Percentiles rank a stretch among this genome's conserved stretches.
phyloP scores from a whole-genome alignment of 2,113 vertebrate genomes.

The Crotalus horridus region DNA sequence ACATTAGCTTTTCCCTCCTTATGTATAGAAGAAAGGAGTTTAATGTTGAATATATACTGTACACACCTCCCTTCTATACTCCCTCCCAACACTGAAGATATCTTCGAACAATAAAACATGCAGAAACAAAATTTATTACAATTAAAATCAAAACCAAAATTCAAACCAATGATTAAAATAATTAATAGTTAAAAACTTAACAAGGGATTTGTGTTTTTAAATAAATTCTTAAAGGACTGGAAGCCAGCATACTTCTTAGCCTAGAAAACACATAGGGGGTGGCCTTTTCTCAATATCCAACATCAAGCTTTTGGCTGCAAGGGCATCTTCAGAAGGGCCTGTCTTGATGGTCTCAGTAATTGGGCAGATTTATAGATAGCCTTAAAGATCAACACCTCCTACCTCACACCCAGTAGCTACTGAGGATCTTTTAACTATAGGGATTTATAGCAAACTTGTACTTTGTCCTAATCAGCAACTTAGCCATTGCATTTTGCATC shows the following conservation, averaged over 20 bases:
- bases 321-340: background rate
- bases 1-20: background rate
- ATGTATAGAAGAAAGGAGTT: background rate
- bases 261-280: background rate
- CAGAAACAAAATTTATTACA: background rate
- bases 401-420: background rate
- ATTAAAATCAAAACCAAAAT: background rate
- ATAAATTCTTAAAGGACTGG: background rate
- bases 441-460: background rate
- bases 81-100: background rate
- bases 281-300: background rate
- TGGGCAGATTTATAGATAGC: background rate
- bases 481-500: background rate
- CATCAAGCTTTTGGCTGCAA: background rate
- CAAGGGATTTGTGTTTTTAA: background rate
- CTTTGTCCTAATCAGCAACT: background rate
- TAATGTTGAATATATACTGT: background rate
- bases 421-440: background rate
- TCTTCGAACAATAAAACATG: background rate
- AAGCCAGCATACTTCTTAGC: background rate
- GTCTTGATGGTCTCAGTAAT: background rate
- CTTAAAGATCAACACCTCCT: background rate
- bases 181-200: background rate
- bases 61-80: background rate
- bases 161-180: background rate